phyloP scores from a whole-genome alignment of 2,888 invertebrate genomes.

The Spisula subtruncata region DNA sequence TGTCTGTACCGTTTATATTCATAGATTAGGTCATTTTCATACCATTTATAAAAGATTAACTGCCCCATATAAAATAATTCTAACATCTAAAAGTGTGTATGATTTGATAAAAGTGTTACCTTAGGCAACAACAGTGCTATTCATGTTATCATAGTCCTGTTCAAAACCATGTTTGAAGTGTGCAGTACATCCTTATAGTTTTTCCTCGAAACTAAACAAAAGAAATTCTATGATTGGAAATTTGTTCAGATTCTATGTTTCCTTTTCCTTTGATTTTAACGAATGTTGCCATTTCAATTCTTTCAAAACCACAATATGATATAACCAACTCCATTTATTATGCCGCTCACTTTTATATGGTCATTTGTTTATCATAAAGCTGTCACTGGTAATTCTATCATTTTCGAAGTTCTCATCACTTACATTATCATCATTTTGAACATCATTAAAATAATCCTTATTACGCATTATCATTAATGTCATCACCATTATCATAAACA shows the following conservation, averaged over 20 bases:
- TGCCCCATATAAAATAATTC: too few species aligned
- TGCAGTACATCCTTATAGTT: too few species aligned
- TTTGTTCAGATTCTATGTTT: too few species aligned
- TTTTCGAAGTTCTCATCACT: neutral
- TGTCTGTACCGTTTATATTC: too few species aligned
- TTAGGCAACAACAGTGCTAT: neutral
- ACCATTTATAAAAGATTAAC: too few species aligned
- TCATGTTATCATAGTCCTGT: neutral
- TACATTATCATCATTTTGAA: neutral
- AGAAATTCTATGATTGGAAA: too few species aligned
- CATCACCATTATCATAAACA: too few species aligned
- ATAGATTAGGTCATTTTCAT: too few species aligned
- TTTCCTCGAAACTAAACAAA: too few species aligned
- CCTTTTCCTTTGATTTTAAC: too few species aligned
- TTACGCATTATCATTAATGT: neutral
- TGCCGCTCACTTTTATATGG: too few species aligned
- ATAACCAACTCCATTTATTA: too few species aligned
- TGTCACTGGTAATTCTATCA: neutral
- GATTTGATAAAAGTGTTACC: neutral
- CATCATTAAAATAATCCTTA: neutral
- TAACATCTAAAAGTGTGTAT: neutral
- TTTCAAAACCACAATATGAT: neutral
- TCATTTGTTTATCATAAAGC: neutral
- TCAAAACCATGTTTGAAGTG: neutral
- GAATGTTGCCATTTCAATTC: neutral